A percentile compares a stretch with the other conserved stretches of the same genome.
Conservation (phyloP, 1,140 invertebrate species). For the Drosophila asahinai region DNA sequence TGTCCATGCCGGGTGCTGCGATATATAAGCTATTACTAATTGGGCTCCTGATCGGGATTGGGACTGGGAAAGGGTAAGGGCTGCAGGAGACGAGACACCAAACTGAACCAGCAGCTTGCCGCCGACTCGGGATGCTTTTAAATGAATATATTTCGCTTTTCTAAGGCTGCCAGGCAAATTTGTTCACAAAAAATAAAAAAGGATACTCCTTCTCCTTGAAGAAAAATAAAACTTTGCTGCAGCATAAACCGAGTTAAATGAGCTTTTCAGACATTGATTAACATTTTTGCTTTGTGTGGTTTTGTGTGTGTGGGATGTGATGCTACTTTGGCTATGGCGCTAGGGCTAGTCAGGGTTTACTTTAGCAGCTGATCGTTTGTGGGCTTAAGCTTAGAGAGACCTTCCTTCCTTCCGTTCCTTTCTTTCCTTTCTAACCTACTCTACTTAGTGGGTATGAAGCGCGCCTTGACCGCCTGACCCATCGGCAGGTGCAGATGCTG, state of each 20-base stretch:
- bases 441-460: conserved; percentile 84
- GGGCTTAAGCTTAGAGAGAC: conserved; percentile 45
- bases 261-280: neutral
- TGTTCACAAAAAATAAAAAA: conserved; percentile 7
- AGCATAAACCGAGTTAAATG: too few species aligned
- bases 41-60: neutral
- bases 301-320: conserved; percentile 46
- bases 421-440: conserved; percentile 8
- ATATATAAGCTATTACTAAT: too few species aligned
- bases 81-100: conserved; percentile 40
- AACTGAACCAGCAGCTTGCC: conserved; percentile 62
- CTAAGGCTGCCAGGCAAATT: conserved; percentile 18
- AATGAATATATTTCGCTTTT: conserved; percentile 5
- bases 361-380: conserved; percentile 26
- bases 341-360: conserved; percentile 15
- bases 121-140: conserved; percentile 10
- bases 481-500: conserved; percentile 69
- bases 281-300: conserved; percentile 1
- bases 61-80: neutral
- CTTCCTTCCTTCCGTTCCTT: neutral
- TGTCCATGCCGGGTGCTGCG: conserved; percentile 22
- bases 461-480: conserved; percentile 77
- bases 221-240: too few species aligned
- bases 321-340: conserved; percentile 59
- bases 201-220: neutral